Evolutionary conservation across 2,797 vertebrate genomes (phyloP), one percentile per base, ranked within the genome.

Genomic region (Coregonus suidteri): DNA sequence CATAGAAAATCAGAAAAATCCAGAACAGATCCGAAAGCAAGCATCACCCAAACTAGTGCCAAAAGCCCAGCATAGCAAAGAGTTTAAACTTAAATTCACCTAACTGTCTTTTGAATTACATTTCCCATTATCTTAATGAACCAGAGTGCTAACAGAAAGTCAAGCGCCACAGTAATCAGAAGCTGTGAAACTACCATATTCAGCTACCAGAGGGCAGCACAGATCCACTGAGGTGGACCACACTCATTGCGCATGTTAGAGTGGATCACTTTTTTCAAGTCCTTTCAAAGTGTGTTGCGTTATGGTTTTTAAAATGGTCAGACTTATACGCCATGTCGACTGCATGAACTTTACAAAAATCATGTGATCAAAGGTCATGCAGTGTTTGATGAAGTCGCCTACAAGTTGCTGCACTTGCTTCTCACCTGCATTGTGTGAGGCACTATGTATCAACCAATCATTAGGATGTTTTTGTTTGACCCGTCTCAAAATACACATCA

Each of bases 21-120:
- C 80, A 84, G 85, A 77, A 84, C 82, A 78, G 79, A 79, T 82
- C 83, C 85, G 86, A 81, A 91, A 91, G 89, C 91, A 90, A 93
- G 92, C 92, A 87, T 86, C 82, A 77, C 80, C 89, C 90, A 88
- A 87, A 86, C 86, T 85, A 89, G 25, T 31, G 15, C 35, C 71
- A 59, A 18, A 16, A 62, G 54, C 72, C 31, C 54, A 90, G 91
- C 88, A 86, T 78, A 91, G 89, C 88, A 83, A 75, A 75, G 82
- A 3, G 30, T 25, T 35, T 37, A 53, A 59, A 2, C n/a, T 59
- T 52, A 54, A 37, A n/a, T 9, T 20, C 18, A 70, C 16, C 51
- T 31, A 64, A 47, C 30, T 9, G 20, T 47, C 41, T 3, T 47
- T 47, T 47, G 41, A 13, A 47, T 47, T 11, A 47, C 41, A 47